These are phyloP conservation scores for Diarsia dahlii DNA, from an alignment of 2,888 invertebrate species.

Conservation along the genomic window DNA sequence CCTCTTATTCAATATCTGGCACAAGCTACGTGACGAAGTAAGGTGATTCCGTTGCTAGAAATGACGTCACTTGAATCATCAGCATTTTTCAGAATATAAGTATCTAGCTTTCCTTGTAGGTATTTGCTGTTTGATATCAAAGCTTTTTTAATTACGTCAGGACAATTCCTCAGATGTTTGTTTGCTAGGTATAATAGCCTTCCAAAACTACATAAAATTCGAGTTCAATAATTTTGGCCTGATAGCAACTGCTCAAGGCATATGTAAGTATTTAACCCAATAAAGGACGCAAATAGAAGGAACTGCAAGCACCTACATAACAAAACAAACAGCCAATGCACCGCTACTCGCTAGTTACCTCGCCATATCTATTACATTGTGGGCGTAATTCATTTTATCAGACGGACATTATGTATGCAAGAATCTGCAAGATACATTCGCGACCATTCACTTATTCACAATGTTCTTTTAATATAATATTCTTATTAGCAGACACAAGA, in stretches of 20 bases:
- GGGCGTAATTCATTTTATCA: constrained; percentile 50
- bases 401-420: not conserved
- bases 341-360: constrained; percentile 15
- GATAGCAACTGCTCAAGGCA: not conserved
- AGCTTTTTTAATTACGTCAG: not conserved
- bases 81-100: constrained; percentile 8
- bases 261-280: not conserved
- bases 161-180: not conserved
- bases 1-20: constrained; percentile 20
- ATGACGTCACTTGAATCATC: constrained; percentile 40
- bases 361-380: constrained; percentile 38
- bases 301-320: constrained; percentile 1
- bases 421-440: not conserved
- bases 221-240: not conserved
- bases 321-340: constrained; percentile 33
- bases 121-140: not conserved
- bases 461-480: constrained; percentile 18
- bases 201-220: not conserved
- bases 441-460: constrained; percentile 13
- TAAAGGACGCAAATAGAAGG: not conserved
- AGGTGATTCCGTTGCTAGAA: constrained; percentile 12
- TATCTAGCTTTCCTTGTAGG: not conserved
- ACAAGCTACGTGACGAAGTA: constrained; percentile 28
- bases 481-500: constrained; percentile 47
- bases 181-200: not conserved